A percentile compares a stretch with the other conserved stretches of the same genome.
These are phyloP conservation scores for Mormoops blainvillei DNA, from an alignment of 2,113 vertebrate genomes.

Conservation along the genomic window DNA sequence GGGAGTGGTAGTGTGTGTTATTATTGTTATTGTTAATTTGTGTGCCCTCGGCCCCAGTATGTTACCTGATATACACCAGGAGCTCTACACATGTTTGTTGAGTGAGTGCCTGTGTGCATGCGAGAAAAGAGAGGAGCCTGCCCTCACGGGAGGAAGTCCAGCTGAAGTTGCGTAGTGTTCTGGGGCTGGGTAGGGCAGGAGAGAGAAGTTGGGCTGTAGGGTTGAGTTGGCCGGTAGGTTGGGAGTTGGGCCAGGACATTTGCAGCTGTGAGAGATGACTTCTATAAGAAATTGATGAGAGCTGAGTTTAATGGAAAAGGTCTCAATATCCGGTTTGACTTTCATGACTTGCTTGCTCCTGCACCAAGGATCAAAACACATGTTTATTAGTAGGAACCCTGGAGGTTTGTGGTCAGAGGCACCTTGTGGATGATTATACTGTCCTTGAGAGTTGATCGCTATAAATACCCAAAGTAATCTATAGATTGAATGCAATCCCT, in stretches of 20 bases:
- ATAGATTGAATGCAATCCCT: too few relatives aligned
- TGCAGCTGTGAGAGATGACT: not conserved
- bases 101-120: not conserved
- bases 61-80: not conserved
- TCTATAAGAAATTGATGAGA: not conserved
- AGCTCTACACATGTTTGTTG: not conserved
- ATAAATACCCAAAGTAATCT: not conserved
- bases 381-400: not conserved
- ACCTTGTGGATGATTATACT: not conserved
- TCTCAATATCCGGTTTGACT: not conserved
- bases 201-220: not conserved
- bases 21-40: not conserved
- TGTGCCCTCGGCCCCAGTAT: not conserved
- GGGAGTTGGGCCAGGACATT: not conserved
- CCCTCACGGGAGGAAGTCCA: not conserved
- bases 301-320: not conserved
- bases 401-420: not conserved
- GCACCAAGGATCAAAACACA: not conserved
- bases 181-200: not conserved
- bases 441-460: not conserved
- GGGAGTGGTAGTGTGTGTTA: not conserved
- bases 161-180: not conserved
- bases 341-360: not conserved
- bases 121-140: not conserved
- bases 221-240: not conserved